phyloP scores from a whole-genome alignment of 2,113 vertebrate genomes.

The Urocitellus parryii region DNA sequence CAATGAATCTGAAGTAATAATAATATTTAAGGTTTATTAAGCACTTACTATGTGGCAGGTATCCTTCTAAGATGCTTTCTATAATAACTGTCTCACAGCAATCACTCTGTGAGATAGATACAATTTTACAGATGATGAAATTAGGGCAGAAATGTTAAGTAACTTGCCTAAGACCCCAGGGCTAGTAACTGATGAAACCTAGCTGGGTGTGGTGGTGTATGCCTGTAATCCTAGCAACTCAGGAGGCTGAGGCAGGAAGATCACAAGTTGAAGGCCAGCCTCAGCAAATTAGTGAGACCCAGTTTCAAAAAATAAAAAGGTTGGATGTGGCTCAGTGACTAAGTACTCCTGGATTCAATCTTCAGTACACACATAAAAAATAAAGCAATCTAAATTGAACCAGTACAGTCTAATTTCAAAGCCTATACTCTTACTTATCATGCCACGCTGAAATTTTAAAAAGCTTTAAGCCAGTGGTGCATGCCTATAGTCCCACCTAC shows the following conservation, averaged over 20 bases:
- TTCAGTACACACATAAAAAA: too few relatives aligned
- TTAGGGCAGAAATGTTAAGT: not conserved
- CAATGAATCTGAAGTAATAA: constrained; percentile 17
- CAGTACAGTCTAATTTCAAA: not conserved
- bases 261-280: too few relatives aligned
- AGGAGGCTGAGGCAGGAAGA: too few relatives aligned
- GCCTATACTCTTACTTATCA: not conserved
- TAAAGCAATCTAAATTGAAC: not conserved
- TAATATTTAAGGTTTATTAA: not conserved
- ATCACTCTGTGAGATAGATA: not conserved
- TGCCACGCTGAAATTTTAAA: not conserved
- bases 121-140: not conserved
- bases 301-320: too few relatives aligned
- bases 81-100: not conserved
- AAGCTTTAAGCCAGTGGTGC: not conserved
- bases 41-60: not conserved
- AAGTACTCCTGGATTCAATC: too few relatives aligned
- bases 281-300: too few relatives aligned
- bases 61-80: not conserved
- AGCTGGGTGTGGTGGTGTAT: not conserved
- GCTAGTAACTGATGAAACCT: not conserved
- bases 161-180: not conserved
- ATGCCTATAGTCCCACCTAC: not conserved
- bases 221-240: too few relatives aligned
- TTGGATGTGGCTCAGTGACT: too few relatives aligned